These are phyloP conservation scores for Rotaria socialis DNA, from an alignment of 2,888 invertebrate species.

Conservation along the genomic window DNA sequence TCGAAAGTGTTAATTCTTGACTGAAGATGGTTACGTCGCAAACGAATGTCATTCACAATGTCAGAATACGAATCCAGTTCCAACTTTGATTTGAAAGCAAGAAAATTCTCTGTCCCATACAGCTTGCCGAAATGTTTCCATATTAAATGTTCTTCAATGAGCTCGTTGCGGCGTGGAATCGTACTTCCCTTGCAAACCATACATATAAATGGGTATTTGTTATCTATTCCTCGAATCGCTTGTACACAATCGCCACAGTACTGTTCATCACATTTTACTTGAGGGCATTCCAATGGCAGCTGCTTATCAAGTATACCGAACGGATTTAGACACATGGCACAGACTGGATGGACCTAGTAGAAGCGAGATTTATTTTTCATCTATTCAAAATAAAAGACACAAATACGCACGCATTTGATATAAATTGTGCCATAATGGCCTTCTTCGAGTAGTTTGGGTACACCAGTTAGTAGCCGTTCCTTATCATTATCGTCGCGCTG, in stretches of 20 bases:
- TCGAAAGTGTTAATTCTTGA: not conserved
- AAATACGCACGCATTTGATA: no score
- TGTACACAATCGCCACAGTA: not conserved
- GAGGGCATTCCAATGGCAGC: not conserved
- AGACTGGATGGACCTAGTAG: not conserved
- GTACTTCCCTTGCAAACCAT: not conserved
- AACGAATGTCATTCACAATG: not conserved
- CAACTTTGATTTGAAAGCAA: not conserved
- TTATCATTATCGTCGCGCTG: no score
- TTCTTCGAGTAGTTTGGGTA: no score
- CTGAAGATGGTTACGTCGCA: not conserved
- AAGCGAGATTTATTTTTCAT: no score
- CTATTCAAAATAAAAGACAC: no score
- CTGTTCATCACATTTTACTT: not conserved
- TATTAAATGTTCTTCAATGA: not conserved
- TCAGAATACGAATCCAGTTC: not conserved
- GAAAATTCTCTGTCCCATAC: not conserved
- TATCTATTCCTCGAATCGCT: not conserved
- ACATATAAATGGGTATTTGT: not conserved
- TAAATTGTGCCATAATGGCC: no score
- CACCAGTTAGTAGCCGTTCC: no score
- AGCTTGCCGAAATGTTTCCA: not conserved
- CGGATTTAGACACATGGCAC: not conserved
- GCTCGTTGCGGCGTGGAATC: not conserved
- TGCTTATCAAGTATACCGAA: not conserved